A percentile compares a stretch with the other conserved stretches of the same genome.
These are phyloP conservation scores for Myzus persicae DNA, from an alignment of 1,140 invertebrate genomes.

Conservation along the genomic window DNA sequence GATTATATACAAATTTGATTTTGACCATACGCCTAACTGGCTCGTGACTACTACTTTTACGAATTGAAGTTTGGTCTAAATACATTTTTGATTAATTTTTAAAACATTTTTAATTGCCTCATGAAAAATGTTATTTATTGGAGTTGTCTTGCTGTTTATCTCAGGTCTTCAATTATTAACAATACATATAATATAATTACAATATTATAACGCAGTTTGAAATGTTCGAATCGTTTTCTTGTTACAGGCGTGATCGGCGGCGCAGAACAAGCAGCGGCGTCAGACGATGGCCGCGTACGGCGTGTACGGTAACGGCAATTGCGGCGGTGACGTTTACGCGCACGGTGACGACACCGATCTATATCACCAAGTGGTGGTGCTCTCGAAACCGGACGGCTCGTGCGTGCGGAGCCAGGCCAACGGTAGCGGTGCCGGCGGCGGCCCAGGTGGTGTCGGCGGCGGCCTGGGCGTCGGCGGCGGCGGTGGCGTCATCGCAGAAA, in stretches of 20 bases:
- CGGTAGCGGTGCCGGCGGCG: neutral
- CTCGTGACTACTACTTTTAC: too few species aligned
- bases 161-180: too few species aligned
- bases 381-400: conserved; percentile 51
- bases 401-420: conserved; percentile 40
- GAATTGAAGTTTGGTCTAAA: too few species aligned
- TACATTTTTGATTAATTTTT: too few species aligned
- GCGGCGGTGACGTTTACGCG: conserved; percentile 25
- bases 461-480: neutral
- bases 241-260: neutral
- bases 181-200: too few species aligned
- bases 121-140: too few species aligned
- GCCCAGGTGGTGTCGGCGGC: neutral
- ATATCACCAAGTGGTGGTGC: conserved; percentile 50
- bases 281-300: conserved; percentile 22
- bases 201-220: neutral
- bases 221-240: neutral
- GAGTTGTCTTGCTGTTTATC: too few species aligned
- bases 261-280: neutral
- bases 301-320: conserved; percentile 46
- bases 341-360: conserved; percentile 43
- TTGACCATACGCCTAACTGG: too few species aligned
- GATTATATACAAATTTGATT: too few species aligned
- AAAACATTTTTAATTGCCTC: too few species aligned
- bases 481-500: neutral